Evolutionary conservation across 2,797 vertebrate species (phyloP).

Genomic region (Arctocebus calabarensis): DNA sequence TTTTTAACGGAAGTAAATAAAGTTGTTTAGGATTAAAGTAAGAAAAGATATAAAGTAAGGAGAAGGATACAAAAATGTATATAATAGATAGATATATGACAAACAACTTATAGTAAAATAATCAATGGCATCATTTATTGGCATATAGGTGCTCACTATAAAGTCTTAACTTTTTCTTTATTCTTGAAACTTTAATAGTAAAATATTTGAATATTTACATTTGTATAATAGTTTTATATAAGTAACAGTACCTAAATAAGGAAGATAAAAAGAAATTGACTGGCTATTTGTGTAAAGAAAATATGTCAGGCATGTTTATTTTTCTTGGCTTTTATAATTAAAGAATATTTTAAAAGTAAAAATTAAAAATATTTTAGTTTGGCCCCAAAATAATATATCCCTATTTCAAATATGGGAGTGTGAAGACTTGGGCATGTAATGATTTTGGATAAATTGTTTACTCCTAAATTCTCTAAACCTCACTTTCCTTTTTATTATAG

Average conservation of each 20-base stretch:
- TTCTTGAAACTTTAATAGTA: neutral
- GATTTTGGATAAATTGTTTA: neutral
- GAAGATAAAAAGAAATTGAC: neutral
- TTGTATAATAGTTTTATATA: neutral
- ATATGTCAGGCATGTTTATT: neutral
- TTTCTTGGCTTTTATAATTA: conserved; percentile 13
- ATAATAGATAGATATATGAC: neutral
- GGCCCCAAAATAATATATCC: neutral
- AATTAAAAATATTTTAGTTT: neutral
- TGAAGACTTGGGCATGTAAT: neutral
- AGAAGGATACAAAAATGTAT: neutral
- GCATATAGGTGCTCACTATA: neutral
- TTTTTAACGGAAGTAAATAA: neutral
- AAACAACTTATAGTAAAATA: neutral
- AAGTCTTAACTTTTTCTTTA: neutral
- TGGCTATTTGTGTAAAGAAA: neutral
- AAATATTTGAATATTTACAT: neutral
- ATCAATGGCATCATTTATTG: neutral
- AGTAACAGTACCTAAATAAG: neutral
- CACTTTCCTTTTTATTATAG: neutral
- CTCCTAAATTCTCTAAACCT: neutral
- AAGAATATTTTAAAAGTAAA: conserved; percentile 6
- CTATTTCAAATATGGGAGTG: neutral
- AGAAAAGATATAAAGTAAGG: neutral
- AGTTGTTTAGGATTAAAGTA: neutral